Evolutionary conservation across 1,140 invertebrate genomes (phyloP), one percentile per base, ranked within the genome.

Genomic region (Ostrea edulis): DNA sequence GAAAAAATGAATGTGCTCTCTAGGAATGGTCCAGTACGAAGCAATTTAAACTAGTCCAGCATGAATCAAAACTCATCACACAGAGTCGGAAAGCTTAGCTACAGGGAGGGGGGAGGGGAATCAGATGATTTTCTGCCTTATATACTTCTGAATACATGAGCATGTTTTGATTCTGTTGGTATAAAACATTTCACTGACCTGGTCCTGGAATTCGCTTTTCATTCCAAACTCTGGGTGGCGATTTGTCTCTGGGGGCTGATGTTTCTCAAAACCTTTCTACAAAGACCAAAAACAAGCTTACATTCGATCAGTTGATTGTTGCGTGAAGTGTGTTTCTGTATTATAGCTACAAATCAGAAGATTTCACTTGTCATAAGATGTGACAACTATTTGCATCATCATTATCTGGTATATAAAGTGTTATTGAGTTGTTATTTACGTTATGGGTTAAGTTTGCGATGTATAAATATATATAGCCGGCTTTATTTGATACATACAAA

Each of bases 201-300:
- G 68, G 25, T 77, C 68, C 8, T 77, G 68, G 68, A 77, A 77
- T 12, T 77, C 68, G 29, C 68, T 77, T 11, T 25, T 77, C 68
- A 77, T 9, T 9, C 68, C 68, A 8, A 77, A 25, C 22, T 77
- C 68, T 35, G 68, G 25, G 9, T 25, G 68, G 29, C 68, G 68
- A 29, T 77, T 77, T 17, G 68, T 77, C 68, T 77, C 68, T 3
- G 68, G 68, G 11, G 68, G 68, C 25, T 77, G 68, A 25, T 77
- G 68, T 35, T 25, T 25, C 14, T 77, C 29, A 35, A 77, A 77
- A 77, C 68, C 68, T 35, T 77, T 77, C 68, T 77, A 35, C 22
- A 77, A 62, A 77, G 12, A 77, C 29, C 68, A 29, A 25, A 77
- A 77, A 62, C 17, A 62, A 62, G 14, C 5, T 12, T 20, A 62